Evolutionary conservation across 2,113 vertebrate species (phyloP).

Genomic region (Nesoenas mayeri): DNA sequence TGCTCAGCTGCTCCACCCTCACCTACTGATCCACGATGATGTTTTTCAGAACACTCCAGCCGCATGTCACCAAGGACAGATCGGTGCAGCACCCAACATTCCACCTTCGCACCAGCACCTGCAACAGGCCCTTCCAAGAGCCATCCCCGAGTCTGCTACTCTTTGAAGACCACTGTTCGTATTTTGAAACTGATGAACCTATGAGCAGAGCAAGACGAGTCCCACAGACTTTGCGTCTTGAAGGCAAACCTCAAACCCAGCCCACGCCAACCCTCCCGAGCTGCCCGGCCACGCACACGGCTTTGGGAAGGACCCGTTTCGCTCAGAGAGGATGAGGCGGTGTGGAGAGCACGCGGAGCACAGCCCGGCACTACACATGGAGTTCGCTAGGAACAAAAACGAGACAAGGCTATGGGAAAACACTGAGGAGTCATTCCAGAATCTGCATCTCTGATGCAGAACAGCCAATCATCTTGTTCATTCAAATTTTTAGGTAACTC

Average conservation of each 20-base stretch:
- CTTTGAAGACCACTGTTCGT: not conserved
- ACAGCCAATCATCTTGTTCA: no score
- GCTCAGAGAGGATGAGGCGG: not conserved
- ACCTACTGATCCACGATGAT: not conserved
- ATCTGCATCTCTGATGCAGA: not conserved
- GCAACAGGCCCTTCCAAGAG: not conserved
- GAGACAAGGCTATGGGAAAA: not conserved
- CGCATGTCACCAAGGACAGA: fast-evolving
- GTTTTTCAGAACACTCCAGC: not conserved
- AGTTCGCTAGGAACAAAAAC: not conserved
- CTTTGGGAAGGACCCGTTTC: not conserved
- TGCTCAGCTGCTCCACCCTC: not conserved
- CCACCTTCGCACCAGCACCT: no score
- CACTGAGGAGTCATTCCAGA: not conserved
- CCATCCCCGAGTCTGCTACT: not conserved
- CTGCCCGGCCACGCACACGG: not conserved
- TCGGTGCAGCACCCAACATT: fast-evolving
- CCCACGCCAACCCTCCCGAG: no score
- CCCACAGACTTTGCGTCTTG: not conserved
- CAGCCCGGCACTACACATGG: not conserved
- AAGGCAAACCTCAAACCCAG: not conserved
- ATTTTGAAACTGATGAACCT: not conserved
- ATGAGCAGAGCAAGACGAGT: not conserved
- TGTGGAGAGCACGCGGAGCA: not conserved
- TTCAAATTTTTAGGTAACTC: not conserved